Base-by-base conservation (phyloP, 2,888 invertebrate genomes). In the Prosapia bicincta region DNA sequence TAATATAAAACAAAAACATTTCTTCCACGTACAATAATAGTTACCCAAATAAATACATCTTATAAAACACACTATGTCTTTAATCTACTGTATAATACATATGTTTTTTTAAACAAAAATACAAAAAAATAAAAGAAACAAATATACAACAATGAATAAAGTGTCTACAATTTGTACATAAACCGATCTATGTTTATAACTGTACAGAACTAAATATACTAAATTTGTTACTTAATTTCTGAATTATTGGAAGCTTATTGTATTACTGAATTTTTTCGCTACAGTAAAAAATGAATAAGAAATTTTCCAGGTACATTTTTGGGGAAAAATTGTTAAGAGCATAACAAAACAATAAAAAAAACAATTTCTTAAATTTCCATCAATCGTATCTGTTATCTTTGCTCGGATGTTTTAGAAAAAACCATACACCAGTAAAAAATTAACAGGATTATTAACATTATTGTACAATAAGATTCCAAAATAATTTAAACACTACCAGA, bases 61-160 rank as follows among this genome's bases (percentile, higher is more conserved):
- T 54, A 54, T 54, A 54, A n/a, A 54, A 54, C 54, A 54, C n/a
- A 54, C n/a, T 54, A 54, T 54, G 54, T 54, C 54, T 54, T 54
- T 54, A 54, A 54, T 38, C 38, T 38, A 38, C 20, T 54, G n/a
- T 54, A 54, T 20, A 54, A 54, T 54, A 54, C 54, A 54, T 9
- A 20, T 5, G 20, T 54, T 54, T 54, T 54, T 54, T 20, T 20
- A 54, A n/a, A 54, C n/a, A 54, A 38, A 54, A 54, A 54, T 54
- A 54, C 54, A 54, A 54, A 38, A 38, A 54, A 54, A 54, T n/a
- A 20, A 54, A 54, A 54, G 20, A 54, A 54, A 54, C 54, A 54
- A 54, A 54, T 54, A 54, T 54, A 54, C 54, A 54, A 54, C 54
- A 54, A 38, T 38, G 2, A 28, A 38, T 54, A 20, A 54, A n/a